Percentiles rank a stretch among this genome's conserved stretches.
phyloP scores from a whole-genome alignment of 2,113 vertebrate genomes.

The Nicator chloris region DNA sequence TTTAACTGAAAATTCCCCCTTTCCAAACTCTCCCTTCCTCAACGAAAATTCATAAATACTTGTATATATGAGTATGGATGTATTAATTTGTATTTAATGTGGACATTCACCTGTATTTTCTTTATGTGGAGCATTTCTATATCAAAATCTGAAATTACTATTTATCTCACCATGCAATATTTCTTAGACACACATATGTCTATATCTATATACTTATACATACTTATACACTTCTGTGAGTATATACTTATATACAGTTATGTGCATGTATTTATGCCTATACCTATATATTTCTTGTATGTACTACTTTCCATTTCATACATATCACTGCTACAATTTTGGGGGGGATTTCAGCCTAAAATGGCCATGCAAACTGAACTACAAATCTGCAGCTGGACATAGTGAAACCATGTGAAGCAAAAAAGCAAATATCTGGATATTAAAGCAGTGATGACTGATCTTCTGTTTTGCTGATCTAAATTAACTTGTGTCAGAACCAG shows the following conservation, averaged over 20 bases:
- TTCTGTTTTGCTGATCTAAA: not conserved
- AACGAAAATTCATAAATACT: not conserved
- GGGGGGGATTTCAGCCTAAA: not conserved
- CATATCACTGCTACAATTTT: not conserved
- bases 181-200: not conserved
- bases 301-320: not conserved
- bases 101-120: not conserved
- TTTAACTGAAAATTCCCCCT: not conserved
- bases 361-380: not conserved
- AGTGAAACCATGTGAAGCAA: not conserved
- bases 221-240: not conserved
- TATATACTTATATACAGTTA: not conserved
- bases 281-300: not conserved
- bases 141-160: not conserved
- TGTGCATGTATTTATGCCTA: not conserved
- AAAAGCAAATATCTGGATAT: not conserved
- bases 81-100: not conserved
- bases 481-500: not conserved
- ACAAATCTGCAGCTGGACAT: not conserved
- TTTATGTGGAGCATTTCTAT: not conserved
- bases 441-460: not conserved
- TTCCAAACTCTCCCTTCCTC: not conserved
- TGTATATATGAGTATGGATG: not conserved
- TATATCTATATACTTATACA: not conserved
- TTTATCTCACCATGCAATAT: not conserved